phyloP scores from a whole-genome alignment of 2,888 invertebrate species.

The Orchesella flavescens region DNA sequence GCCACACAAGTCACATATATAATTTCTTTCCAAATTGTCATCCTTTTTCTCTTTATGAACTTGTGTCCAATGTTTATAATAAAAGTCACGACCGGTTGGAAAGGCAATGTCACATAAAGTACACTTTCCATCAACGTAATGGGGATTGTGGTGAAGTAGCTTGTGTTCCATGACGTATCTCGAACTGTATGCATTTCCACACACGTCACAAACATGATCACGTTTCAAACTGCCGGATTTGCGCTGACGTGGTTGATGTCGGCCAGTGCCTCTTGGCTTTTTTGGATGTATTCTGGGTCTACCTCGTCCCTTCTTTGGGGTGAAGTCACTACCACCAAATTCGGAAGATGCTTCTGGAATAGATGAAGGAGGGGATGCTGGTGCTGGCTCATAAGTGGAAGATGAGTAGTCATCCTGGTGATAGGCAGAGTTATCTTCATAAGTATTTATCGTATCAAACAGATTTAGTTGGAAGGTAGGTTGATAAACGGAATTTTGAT shows the following conservation, averaged over 20 bases:
- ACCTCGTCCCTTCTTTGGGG: too few species aligned
- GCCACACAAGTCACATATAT: slow-evolving; percentile 42
- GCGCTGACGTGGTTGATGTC: slow-evolving; percentile 20
- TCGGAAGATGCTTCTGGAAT: too few species aligned
- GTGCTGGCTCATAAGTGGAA: neutral
- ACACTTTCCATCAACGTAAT: slow-evolving; percentile 6
- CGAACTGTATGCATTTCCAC: neutral
- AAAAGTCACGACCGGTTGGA: neutral
- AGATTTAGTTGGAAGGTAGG: neutral
- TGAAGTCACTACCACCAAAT: too few species aligned
- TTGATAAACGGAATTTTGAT: too few species aligned
- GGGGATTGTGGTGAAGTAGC: neutral
- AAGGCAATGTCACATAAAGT: neutral
- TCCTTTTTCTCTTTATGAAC: neutral
- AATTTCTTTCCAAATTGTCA: neutral
- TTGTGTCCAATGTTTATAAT: neutral
- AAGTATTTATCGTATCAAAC: neutral
- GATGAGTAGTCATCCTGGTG: neutral
- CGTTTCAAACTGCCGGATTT: neutral
- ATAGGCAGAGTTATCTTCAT: neutral
- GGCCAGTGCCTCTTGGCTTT: neutral
- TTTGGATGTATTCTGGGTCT: too few species aligned
- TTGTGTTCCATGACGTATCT: slow-evolving; percentile 2
- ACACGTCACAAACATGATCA: slow-evolving; percentile 9
- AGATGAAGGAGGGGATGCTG: neutral